Conservation (phyloP, 2,113 vertebrate species). For the Percina caprodes region DNA sequence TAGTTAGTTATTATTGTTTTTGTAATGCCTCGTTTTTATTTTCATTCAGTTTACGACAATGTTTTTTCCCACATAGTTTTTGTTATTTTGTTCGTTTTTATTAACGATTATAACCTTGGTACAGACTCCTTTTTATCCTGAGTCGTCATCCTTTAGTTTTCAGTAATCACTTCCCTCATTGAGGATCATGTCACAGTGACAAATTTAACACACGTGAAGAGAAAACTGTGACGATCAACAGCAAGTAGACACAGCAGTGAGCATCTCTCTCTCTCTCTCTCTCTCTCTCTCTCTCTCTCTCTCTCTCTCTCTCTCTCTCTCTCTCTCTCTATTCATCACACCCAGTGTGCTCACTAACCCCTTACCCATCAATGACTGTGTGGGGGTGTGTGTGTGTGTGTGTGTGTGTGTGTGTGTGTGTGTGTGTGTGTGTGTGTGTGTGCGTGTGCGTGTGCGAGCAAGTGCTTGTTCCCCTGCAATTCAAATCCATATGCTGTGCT, state of each 20-base stretch:
- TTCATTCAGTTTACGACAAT: too few species aligned
- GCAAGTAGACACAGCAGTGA: slow-evolving; percentile 17
- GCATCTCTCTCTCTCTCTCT: not conserved
- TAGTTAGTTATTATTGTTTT: too few species aligned
- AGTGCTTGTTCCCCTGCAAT: slow-evolving; percentile 30
- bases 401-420: slow-evolving; percentile 2
- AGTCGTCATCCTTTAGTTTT: not conserved
- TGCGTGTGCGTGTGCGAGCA: not conserved
- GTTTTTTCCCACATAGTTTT: too few species aligned
- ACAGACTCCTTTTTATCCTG: not conserved
- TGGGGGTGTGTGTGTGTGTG: slow-evolving; percentile 3
- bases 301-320: not conserved
- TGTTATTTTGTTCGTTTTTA: too few species aligned
- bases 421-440: slow-evolving; percentile 14
- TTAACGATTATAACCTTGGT: too few species aligned
- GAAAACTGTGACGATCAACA: slow-evolving; percentile 15
- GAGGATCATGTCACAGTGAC: not conserved
- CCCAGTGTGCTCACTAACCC: not conserved
- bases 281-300: not conserved
- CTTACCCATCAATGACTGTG: not conserved
- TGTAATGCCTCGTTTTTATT: too few species aligned
- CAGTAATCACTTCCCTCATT: not conserved
- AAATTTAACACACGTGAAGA: not conserved
- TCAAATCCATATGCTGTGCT: slow-evolving; percentile 54
- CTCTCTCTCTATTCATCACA: slow-evolving; percentile 16